Percentiles rank a stretch among this genome's conserved stretches.
phyloP scores from a whole-genome alignment of 2,888 invertebrate species.

The Endotricha flammealis region DNA sequence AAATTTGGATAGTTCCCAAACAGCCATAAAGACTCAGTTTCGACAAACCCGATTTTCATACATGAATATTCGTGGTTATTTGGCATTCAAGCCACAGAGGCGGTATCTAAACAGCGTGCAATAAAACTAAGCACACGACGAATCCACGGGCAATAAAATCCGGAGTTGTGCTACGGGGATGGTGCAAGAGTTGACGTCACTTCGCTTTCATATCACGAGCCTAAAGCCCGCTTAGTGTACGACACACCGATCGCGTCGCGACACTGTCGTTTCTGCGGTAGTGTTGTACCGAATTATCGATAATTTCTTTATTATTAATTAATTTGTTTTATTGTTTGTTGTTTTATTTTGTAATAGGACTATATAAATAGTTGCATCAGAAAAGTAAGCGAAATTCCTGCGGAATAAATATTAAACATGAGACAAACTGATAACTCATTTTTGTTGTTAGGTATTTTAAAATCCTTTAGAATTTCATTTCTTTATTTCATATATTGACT shows the following conservation, averaged over 20 bases:
- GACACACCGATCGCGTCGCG: constrained; percentile 27
- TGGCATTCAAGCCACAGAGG: constrained; percentile 47
- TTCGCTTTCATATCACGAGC: constrained; percentile 70
- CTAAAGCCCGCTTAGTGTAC: constrained; percentile 47
- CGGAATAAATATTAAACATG: too few relatives aligned
- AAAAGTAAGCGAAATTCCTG: too few relatives aligned
- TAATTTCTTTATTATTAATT: not conserved
- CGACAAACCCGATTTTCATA: constrained; percentile 44
- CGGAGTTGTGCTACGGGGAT: constrained; percentile 25
- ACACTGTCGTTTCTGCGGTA: constrained; percentile 22
- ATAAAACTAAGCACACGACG: constrained; percentile 73
- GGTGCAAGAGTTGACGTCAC: constrained; percentile 49
- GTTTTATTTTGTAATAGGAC: too few relatives aligned
- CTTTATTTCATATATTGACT: too few relatives aligned
- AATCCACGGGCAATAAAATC: constrained; percentile 67
- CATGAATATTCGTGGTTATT: constrained; percentile 63
- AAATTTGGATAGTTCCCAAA: constrained; percentile 34
- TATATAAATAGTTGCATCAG: too few relatives aligned
- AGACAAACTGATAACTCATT: too few relatives aligned
- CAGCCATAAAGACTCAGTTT: constrained; percentile 45
- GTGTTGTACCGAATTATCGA: constrained; percentile 15
- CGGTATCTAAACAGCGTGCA: constrained; percentile 60
- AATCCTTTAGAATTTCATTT: too few relatives aligned
- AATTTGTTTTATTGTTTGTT: not conserved
- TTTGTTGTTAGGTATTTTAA: too few relatives aligned